Evolutionary conservation across 2,797 vertebrate species (phyloP).

Genomic region (Diglossa cyanea): DNA sequence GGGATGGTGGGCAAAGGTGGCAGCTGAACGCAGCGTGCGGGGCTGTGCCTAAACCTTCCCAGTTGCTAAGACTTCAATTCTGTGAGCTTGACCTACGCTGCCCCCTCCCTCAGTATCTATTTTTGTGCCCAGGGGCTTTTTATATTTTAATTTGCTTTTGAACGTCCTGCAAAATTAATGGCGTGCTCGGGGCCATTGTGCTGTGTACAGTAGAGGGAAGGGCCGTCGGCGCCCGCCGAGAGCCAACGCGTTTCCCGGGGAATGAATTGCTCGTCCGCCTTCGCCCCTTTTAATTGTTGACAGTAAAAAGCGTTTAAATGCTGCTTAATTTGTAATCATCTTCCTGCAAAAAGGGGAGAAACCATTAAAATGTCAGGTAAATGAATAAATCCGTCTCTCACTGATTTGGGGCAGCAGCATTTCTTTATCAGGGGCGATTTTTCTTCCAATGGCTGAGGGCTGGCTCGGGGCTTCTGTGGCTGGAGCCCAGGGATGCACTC

Average conservation of each 20-base stretch:
- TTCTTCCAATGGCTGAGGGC: conserved; percentile 17
- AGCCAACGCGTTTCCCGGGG: conserved; percentile 78
- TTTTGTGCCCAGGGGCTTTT: conserved; percentile 71
- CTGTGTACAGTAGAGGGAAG: conserved; percentile 67
- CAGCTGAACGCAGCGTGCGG: neutral
- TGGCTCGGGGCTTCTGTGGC: neutral
- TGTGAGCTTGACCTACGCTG: conserved; percentile 39
- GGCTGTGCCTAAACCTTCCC: neutral
- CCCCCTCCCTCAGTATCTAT: conserved; percentile 50
- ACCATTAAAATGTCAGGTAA: conserved; percentile 78
- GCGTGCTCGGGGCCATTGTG: conserved; percentile 65
- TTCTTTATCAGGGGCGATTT: conserved; percentile 61
- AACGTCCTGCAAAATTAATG: conserved; percentile 71
- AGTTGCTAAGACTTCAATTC: conserved; percentile 56
- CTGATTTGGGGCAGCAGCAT: neutral
- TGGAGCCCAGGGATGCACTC: neutral
- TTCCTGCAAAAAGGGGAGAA: conserved; percentile 69
- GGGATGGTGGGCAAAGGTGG: neutral
- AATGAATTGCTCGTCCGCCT: conserved; percentile 74
- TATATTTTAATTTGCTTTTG: conserved; percentile 78
- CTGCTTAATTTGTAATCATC: conserved; percentile 84
- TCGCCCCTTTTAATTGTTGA: conserved; percentile 78
- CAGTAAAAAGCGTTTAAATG: conserved; percentile 82
- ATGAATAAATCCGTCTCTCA: conserved; percentile 69
- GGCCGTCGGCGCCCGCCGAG: conserved; percentile 60